These are phyloP conservation scores for Gila robusta DNA, from an alignment of 2,797 vertebrate species.

Conservation along the genomic window DNA sequence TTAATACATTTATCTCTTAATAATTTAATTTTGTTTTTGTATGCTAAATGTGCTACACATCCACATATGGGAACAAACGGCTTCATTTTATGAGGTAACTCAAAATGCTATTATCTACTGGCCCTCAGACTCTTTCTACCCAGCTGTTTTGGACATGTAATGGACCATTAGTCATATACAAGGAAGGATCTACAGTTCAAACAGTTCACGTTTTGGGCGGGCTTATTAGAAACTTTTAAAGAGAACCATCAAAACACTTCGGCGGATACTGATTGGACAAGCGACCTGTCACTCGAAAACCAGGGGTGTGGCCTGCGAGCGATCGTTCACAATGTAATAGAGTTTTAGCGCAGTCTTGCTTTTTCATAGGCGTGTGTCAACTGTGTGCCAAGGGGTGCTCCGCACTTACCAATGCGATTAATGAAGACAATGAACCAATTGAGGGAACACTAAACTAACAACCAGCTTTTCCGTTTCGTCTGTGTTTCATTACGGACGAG, in stretches of 20 bases:
- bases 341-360: constrained; percentile 73
- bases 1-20: not conserved
- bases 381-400: constrained; percentile 65
- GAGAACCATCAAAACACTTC: constrained; percentile 38
- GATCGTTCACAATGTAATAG: constrained; percentile 57
- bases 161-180: constrained; percentile 34
- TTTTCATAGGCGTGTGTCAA: constrained; percentile 61
- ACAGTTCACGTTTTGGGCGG: constrained; percentile 35
- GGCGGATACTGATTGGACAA: constrained; percentile 65
- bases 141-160: constrained; percentile 40
- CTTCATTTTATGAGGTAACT: constrained; percentile 10
- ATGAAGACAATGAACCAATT: constrained; percentile 71
- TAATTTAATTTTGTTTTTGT: not conserved
- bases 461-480: not conserved
- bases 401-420: constrained; percentile 63
- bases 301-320: constrained; percentile 68
- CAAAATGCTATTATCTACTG: constrained; percentile 1
- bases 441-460: constrained; percentile 54
- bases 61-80: not conserved
- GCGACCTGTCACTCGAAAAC: constrained; percentile 46
- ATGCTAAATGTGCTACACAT: not conserved
- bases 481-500: constrained; percentile 37
- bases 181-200: constrained; percentile 32
- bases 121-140: not conserved
- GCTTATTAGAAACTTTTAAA: constrained; percentile 28